Conservation (phyloP, 2,113 vertebrate genomes). For the Nesoenas mayeri region DNA sequence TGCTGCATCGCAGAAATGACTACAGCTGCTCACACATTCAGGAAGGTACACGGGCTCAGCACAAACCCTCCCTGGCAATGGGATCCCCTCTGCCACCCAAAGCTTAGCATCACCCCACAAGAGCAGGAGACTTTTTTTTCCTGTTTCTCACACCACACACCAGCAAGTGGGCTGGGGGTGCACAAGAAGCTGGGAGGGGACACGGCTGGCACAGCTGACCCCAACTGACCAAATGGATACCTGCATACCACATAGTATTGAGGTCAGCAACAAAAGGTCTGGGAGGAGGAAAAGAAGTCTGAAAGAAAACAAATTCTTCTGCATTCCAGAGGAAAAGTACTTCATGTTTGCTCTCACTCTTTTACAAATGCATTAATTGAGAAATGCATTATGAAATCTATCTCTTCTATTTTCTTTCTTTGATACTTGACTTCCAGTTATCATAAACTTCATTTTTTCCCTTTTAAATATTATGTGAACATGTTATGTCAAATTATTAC, state of each 20-base stretch:
- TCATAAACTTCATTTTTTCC: not conserved
- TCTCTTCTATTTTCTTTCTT: not conserved
- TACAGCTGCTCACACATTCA: not conserved
- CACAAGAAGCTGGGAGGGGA: not conserved
- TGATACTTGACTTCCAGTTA: not conserved
- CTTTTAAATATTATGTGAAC: not conserved
- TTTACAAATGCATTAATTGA: not conserved
- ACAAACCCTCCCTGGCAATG: not conserved
- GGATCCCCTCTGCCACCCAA: not conserved
- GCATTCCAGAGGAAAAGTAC: not conserved
- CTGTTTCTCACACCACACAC: not conserved
- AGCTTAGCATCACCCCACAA: fast-evolving
- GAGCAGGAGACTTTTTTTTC: not conserved
- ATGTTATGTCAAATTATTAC: not conserved
- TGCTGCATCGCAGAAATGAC: not conserved
- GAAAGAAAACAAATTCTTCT: not conserved
- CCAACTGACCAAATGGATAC: not conserved
- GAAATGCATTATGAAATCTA: not conserved
- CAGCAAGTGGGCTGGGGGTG: not conserved
- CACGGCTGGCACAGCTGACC: not conserved
- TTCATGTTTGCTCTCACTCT: not conserved
- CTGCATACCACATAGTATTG: not conserved
- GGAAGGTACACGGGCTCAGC: fast-evolving
- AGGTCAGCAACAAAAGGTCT: not conserved
- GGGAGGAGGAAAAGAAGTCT: not conserved